Evolutionary conservation across 1,140 invertebrate genomes (phyloP).

Genomic region (Solenopsis invicta): DNA sequence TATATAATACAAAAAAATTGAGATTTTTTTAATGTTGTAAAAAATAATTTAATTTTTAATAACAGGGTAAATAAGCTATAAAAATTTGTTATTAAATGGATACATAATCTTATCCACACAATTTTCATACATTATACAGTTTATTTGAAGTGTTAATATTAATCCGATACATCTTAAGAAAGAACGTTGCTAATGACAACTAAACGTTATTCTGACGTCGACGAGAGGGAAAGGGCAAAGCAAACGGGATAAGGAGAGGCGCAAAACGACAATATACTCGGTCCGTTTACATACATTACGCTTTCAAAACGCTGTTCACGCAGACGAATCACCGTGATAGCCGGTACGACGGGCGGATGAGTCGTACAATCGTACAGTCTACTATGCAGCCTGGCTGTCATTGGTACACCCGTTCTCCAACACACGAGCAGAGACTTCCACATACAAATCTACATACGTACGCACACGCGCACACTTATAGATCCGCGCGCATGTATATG

Average conservation of each 20-base stretch:
- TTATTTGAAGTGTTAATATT: too few species aligned
- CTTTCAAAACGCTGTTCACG: slow-evolving; percentile 47
- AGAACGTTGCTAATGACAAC: not conserved
- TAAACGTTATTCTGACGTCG: not conserved
- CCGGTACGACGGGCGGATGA: slow-evolving; percentile 48
- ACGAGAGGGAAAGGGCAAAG: not conserved
- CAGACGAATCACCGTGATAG: slow-evolving; percentile 66
- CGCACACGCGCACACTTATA: not conserved
- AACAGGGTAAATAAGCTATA: too few species aligned
- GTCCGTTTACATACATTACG: slow-evolving; percentile 59
- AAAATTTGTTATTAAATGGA: too few species aligned
- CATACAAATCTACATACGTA: not conserved
- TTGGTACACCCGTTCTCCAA: slow-evolving; percentile 32
- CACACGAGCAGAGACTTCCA: slow-evolving; percentile 14
- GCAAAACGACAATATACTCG: slow-evolving; percentile 3
- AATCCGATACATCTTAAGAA: not conserved
- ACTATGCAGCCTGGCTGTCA: slow-evolving; percentile 13
- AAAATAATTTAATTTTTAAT: too few species aligned
- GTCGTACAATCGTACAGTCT: slow-evolving; percentile 39
- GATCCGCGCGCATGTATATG: not conserved
- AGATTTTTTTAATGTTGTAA: too few species aligned
- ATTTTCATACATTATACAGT: too few species aligned
- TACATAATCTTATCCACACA: too few species aligned
- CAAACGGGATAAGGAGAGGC: not conserved
- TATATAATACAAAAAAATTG: too few species aligned